Conservation (phyloP, 1,140 invertebrate species). For the Hyphantria cunea region DNA sequence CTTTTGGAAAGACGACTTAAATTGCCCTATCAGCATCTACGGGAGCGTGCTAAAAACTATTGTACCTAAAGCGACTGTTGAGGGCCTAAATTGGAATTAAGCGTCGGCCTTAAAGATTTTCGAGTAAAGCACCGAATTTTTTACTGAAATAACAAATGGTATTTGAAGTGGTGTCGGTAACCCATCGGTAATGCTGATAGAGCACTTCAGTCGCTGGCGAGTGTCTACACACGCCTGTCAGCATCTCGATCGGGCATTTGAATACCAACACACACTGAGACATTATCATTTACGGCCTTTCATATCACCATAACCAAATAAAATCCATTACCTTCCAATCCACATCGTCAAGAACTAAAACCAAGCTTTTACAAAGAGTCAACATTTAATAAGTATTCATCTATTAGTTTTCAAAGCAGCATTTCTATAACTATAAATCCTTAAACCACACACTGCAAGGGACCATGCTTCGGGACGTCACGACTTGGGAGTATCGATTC, state of each 20-base stretch:
- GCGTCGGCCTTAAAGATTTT: slow-evolving; percentile 54
- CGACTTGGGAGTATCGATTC: slow-evolving; percentile 49
- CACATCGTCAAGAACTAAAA: slow-evolving; percentile 76
- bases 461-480: slow-evolving; percentile 55
- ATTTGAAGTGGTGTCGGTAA: slow-evolving; percentile 66
- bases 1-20: slow-evolving; percentile 53
- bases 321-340: slow-evolving; percentile 80
- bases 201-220: slow-evolving; percentile 68
- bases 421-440: slow-evolving; percentile 56
- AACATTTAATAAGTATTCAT: slow-evolving; percentile 72
- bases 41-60: slow-evolving; percentile 71
- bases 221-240: slow-evolving; percentile 60
- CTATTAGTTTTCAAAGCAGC: slow-evolving; percentile 71
- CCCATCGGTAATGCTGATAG: slow-evolving; percentile 75
- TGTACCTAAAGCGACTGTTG: slow-evolving; percentile 66
- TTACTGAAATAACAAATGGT: slow-evolving; percentile 31
- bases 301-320: slow-evolving; percentile 76
- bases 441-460: slow-evolving; percentile 74
- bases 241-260: slow-evolving; percentile 81
- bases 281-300: slow-evolving; percentile 66
- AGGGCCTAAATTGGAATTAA: slow-evolving; percentile 62
- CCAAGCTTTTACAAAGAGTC: slow-evolving; percentile 74
- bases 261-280: slow-evolving; percentile 81
- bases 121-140: slow-evolving; percentile 52
- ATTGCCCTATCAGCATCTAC: slow-evolving; percentile 81